These are phyloP conservation scores for Scaptomyza montana DNA, from an alignment of 1,140 invertebrate genomes.

Conservation along the genomic window DNA sequence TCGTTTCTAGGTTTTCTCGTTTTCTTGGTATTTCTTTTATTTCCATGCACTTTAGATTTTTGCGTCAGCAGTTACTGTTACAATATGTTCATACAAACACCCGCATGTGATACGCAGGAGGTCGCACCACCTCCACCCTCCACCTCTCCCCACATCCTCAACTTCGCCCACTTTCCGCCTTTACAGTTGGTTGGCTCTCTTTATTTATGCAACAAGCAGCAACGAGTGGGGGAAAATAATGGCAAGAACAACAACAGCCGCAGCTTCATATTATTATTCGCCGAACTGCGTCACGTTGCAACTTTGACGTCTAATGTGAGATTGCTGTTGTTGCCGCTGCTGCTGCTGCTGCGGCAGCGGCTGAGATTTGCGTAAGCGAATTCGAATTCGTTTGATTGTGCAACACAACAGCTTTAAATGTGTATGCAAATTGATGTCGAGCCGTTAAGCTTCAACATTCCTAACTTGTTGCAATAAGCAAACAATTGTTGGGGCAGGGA, in stretches of 20 bases:
- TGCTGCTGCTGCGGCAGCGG: constrained; percentile 11
- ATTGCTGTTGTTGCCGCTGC: constrained; percentile 26
- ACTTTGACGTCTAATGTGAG: constrained; percentile 36
- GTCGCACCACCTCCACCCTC: too few relatives aligned
- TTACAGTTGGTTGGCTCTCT: constrained; percentile 62
- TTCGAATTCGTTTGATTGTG: constrained; percentile 52
- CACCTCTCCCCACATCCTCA: background rate
- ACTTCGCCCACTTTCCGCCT: constrained; percentile 15
- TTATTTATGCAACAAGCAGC: constrained; percentile 71
- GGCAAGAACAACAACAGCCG: constrained; percentile 5
- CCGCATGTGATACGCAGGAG: too few relatives aligned
- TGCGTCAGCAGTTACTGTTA: too few relatives aligned
- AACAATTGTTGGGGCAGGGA: constrained; percentile 10
- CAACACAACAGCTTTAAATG: constrained; percentile 31
- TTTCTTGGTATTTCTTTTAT: too few relatives aligned
- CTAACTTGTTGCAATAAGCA: constrained; percentile 56
- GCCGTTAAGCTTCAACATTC: constrained; percentile 13
- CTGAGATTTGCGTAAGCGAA: constrained; percentile 77
- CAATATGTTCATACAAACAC: too few relatives aligned
- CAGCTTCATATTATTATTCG: constrained; percentile 63
- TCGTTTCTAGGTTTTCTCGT: too few relatives aligned
- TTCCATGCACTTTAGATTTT: too few relatives aligned
- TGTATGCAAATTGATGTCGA: constrained; percentile 48
- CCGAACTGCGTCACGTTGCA: constrained; percentile 78
- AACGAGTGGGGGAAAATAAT: background rate